Base-by-base conservation (phyloP, 2,888 invertebrate species). In the Coelinius sp. region DNA sequence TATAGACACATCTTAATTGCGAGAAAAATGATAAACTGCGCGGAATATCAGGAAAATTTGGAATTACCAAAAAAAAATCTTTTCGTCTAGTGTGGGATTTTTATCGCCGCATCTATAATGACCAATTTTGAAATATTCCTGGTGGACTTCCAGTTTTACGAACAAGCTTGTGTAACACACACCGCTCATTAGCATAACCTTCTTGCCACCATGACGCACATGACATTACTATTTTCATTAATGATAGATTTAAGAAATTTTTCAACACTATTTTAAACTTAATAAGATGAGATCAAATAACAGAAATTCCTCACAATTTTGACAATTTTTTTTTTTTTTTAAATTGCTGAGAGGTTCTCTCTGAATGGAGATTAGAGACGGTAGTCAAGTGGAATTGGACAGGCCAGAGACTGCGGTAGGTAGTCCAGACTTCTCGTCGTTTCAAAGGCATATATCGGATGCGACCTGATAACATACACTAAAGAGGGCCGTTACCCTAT, bases 361-460 rank as follows among this genome's bases (percentile, higher is more conserved):
- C 31, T 10, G 31, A 8, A 22, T 25, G 22, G n/a, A 46, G 65
- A 46, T 65, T 49, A 46, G 46, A 70, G 65, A 68, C 59, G 35
- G 59, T 59, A 59, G 59, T 59, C 59, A 35, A 53, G 59, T 59
- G 59, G 59, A 59, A 59, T 59, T 59, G 59, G 25, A 59, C 35
- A 49, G 59, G 59, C 17, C 59, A 27, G 17, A 71, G 81, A 76
- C 82, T 82, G 82, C 82, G 82, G 82, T 82, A 82, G 82, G 82
- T 82, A 82, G 80, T 76, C 76, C 68, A 74, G 65, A 64, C 20
- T 41, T n/a, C 41, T 64, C 64, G 41, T 81, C 80, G 82, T 79
- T 79, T 79, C 77, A 75, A 59, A 77, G 76, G n/a, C n/a, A n/a
- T 77, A 78, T 82, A 82, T 82, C 82, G 81, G 80, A 81, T 81